Evolutionary conservation across 1,140 invertebrate genomes (phyloP).

Genomic region (Calosoma granatense): DNA sequence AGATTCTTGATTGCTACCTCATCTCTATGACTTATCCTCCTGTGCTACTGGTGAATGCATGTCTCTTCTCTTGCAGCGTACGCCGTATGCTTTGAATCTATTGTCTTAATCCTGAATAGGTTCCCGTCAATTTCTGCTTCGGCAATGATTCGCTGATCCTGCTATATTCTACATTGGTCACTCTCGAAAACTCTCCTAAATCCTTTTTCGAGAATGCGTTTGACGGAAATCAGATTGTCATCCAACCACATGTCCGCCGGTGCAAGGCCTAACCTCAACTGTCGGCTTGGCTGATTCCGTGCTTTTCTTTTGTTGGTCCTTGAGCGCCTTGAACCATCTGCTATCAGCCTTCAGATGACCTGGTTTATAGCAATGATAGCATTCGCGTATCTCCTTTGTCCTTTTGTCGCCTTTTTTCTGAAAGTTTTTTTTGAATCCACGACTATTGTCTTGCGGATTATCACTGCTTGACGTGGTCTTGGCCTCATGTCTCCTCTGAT

Average conservation of each 20-base stretch:
- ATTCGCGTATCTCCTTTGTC: not conserved
- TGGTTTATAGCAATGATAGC: not conserved
- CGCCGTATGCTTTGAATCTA: not conserved
- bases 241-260: too few relatives aligned
- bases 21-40: not conserved
- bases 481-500: not conserved
- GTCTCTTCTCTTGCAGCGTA: not conserved
- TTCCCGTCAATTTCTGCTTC: not conserved
- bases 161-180: not conserved
- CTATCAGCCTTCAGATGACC: not conserved
- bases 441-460: not conserved
- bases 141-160: not conserved
- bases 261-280: too few relatives aligned
- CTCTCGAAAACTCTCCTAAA: not conserved
- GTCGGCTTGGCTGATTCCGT: not conserved
- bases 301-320: not conserved
- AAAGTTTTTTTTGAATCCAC: not conserved
- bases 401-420: not conserved
- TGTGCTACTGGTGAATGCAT: not conserved
- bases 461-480: not conserved
- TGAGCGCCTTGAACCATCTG: not conserved
- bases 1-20: not conserved
- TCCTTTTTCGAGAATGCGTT: not conserved
- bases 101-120: not conserved
- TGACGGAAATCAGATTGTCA: not conserved